phyloP scores from a whole-genome alignment of 2,888 invertebrate genomes.

The Morinoia aosen region DNA sequence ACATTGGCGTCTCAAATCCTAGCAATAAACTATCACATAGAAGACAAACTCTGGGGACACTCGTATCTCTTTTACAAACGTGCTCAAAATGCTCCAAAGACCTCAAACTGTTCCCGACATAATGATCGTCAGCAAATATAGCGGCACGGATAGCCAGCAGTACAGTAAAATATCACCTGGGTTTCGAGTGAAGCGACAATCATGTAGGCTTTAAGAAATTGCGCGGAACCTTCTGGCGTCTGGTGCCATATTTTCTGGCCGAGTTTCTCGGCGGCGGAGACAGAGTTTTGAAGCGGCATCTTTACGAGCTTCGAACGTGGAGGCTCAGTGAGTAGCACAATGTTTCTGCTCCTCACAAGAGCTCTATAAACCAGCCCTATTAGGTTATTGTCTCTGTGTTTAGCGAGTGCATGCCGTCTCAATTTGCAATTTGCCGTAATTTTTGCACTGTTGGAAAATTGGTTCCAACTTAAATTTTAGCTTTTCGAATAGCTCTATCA shows the following conservation, averaged over 20 bases:
- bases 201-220: conserved; percentile 32
- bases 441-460: not conserved
- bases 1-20: not conserved
- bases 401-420: not conserved
- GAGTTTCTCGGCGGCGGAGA: not conserved
- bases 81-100: not conserved
- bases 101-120: not conserved
- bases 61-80: not conserved
- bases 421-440: not conserved
- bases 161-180: conserved; percentile 47
- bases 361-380: conserved; percentile 9
- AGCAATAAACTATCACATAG: not conserved
- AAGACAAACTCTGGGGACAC: not conserved
- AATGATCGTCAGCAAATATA: conserved; percentile 24
- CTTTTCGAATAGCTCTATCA: not conserved
- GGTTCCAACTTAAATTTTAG: not conserved
- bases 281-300: not conserved
- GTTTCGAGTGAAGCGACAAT: conserved; percentile 45
- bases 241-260: conserved; percentile 19
- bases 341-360: not conserved
- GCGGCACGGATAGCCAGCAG: not conserved
- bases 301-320: not conserved
- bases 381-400: not conserved
- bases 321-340: conserved; percentile 10
- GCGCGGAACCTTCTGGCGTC: conserved; percentile 29